Evolutionary conservation across 2,797 vertebrate species (phyloP).

Genomic region (Cyprinodon diabolis): DNA sequence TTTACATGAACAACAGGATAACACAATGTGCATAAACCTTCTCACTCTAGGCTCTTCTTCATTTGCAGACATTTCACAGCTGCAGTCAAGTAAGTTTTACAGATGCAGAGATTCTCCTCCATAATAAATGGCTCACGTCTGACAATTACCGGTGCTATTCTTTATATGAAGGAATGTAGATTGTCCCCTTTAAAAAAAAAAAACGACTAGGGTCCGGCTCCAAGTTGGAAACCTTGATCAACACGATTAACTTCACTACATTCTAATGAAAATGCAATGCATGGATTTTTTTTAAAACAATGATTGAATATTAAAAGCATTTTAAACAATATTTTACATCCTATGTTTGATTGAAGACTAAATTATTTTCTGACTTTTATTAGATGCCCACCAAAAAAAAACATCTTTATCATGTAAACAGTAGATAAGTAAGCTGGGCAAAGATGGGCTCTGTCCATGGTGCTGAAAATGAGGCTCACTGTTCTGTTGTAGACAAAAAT

Average conservation of each 20-base stretch:
- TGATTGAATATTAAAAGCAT: too few species aligned
- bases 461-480: not conserved
- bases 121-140: too few species aligned
- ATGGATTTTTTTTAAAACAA: too few species aligned
- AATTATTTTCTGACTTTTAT: not conserved
- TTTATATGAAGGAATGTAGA: not conserved
- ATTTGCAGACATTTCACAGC: too few species aligned
- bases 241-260: not conserved
- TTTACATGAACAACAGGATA: not conserved
- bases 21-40: not conserved
- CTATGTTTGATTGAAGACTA: not conserved
- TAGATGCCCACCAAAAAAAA: not conserved
- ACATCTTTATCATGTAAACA: not conserved
- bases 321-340: too few species aligned
- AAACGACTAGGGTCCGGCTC: not conserved
- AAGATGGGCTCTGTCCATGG: not conserved
- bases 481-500: not conserved
- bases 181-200: not conserved
- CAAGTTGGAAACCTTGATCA: not conserved
- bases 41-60: not conserved
- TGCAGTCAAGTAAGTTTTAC: too few species aligned
- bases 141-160: not conserved
- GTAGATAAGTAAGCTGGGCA: not conserved
- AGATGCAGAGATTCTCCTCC: too few species aligned
- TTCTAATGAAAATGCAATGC: too few species aligned